These are phyloP conservation scores for Hetaerina titia DNA, from an alignment of 2,888 invertebrate species.

Conservation along the genomic window DNA sequence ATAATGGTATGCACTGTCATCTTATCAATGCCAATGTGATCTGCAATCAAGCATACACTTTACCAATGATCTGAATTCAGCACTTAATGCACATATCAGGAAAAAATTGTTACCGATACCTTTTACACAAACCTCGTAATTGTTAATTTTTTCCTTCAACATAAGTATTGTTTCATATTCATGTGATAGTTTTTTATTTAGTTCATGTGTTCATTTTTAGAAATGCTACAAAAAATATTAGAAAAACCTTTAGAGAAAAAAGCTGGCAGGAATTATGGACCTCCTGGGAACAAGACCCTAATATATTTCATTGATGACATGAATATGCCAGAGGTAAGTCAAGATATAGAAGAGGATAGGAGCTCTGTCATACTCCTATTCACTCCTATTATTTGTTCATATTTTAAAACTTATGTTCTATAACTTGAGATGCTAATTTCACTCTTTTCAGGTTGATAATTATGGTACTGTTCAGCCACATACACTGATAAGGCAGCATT, in stretches of 20 bases:
- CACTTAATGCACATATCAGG: too few species aligned
- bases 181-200: background rate
- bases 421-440: background rate
- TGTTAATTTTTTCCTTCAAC: too few species aligned
- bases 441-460: conserved; percentile 80
- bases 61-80: too few species aligned
- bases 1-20: too few species aligned
- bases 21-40: too few species aligned
- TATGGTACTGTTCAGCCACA: conserved; percentile 98
- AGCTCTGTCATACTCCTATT: too few species aligned
- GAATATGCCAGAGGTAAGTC: conserved; percentile 96
- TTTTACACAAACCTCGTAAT: too few species aligned
- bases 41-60: too few species aligned
- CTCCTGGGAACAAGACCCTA: conserved; percentile 95
- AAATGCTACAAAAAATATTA: conserved; percentile 94
- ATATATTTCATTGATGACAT: conserved; percentile 98
- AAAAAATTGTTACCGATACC: too few species aligned
- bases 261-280: conserved; percentile 96
- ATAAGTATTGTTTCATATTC: too few species aligned
- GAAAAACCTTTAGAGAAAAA: conserved; percentile 98
- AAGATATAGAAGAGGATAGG: background rate
- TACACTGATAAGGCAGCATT: conserved; percentile 95
- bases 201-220: conserved; percentile 71
- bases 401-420: background rate
- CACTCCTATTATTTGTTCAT: background rate